These are phyloP conservation scores for Sinocyclocheilus anophthalmus DNA, from an alignment of 2,113 vertebrate species.

Conservation along the genomic window DNA sequence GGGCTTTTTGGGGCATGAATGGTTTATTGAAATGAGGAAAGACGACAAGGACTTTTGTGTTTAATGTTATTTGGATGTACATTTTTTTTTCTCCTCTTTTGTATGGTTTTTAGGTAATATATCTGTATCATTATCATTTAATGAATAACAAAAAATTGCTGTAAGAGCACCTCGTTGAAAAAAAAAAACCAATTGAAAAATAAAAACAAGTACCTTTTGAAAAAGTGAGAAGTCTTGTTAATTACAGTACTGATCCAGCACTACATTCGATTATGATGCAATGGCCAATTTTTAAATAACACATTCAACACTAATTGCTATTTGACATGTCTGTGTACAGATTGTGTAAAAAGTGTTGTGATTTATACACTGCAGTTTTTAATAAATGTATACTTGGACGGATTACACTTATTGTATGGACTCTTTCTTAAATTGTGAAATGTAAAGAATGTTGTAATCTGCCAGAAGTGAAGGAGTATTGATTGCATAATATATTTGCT, in stretches of 20 bases:
- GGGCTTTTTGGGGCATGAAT: neutral
- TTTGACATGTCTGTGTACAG: conserved; percentile 44
- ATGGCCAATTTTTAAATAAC: conserved; percentile 20
- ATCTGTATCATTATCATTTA: neutral
- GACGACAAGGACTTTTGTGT: neutral
- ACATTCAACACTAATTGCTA: conserved; percentile 67
- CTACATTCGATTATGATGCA: conserved; percentile 68
- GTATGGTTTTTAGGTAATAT: neutral
- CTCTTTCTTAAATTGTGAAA: neutral
- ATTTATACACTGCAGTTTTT: conserved; percentile 73
- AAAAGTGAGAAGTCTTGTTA: neutral
- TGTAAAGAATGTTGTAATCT: neutral
- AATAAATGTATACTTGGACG: conserved; percentile 62
- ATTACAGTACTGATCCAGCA: conserved; percentile 43
- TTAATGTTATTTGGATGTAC: neutral
- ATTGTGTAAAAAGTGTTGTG: conserved; percentile 64
- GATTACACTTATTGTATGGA: neutral
- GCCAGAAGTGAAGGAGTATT: neutral
- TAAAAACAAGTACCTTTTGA: neutral
- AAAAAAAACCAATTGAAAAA: neutral
- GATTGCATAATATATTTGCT: neutral
- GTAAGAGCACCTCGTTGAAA: neutral
- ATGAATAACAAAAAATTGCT: neutral
- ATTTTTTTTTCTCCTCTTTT: neutral
- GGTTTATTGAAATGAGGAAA: neutral